Evolutionary conservation across 2,113 vertebrate genomes (phyloP), one percentile per base, ranked within the genome.

Genomic region (Macaca mulatta): DNA sequence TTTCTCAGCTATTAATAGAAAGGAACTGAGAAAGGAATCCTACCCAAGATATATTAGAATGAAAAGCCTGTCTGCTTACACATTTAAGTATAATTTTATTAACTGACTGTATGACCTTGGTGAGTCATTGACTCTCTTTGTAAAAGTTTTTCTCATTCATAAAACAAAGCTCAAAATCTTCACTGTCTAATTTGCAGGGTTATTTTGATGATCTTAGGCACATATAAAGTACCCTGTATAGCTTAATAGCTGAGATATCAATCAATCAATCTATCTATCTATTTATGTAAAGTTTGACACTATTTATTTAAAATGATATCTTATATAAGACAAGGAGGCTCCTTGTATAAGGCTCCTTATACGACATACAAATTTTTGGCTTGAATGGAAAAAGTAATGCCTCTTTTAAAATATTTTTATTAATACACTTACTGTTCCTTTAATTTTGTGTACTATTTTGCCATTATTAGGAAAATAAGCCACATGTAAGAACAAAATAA

Each of bases 321-420:
- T 74, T 64, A 78, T 52, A 10, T 23, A 89, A 50, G 48, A 50
- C 48, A 50, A 50, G 48, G 48, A 50, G 48, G 48, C 48, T 50
- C 48, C 48, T 50, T 50, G 48, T 50, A 50, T 50, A 14, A 50
- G 13, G 48, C 48, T 50, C 48, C 48, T 50, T 61, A 13, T 23
- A 89, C 79, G 52, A 6, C 27, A 48, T 85, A 52, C 86, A 27
- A 72, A 40, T 32, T 75, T 70, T 69, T 83, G 40, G 32, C 89
- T 89, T 89, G 17, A 96, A 88, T 20, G 93, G n/a, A 11, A 96
- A 92, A 79, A n/a, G 5, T 78, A 40, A 43, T 90, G 18, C n/a
- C 4, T 95, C 16, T 40, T 64, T 86, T 45, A 61, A 43, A 88
- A 16, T 80, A 77, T 80, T 96, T 87, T 90, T 8, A 45, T 59